Base-by-base conservation (phyloP, 2,797 vertebrate species). In the Spea hammondii region DNA sequence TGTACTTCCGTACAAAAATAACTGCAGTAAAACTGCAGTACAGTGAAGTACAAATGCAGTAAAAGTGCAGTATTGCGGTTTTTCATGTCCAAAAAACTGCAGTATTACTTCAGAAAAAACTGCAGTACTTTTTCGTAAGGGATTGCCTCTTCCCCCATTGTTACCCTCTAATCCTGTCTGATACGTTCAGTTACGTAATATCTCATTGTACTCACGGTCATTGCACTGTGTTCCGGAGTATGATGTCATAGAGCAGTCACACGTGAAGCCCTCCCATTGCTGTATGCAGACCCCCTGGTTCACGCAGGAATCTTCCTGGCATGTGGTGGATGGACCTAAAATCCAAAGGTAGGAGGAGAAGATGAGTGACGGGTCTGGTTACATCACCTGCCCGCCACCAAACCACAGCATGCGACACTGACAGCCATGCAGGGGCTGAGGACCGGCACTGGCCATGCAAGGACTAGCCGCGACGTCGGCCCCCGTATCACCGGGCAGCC, bases 261-360 rank as follows among this genome's bases (percentile, higher is more conserved):
- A 99, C 12, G 95, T 97, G 88, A 96, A 99, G 78, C 97, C 97
- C 88, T 99, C 97, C 97, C 97, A 98, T 8, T 97, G 97, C 84
- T 99, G 97, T 86, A 98, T 98, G 84, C 97, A 99, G 84, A 98
- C 95, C 0, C 97, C 97, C 87, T 97, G 96, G 91, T 99, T 99
- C 0, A 94, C 94, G 66, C 97, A 99, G 5, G 96, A 98, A 87
- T 98, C 97, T 88, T 98, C 97, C 86, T 98, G 97, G 84, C 97
- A 99, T 57, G 96, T 98, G 81, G 96, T 98, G 86, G 96, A 98
- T 0, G 97, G 97, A 87, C 97, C 97, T 99, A 76, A 7, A 32
- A 53, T 85, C 8, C 65, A 64, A 9, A 11, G 8, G 82, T 46
- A 50, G 73, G 73, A 67, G 65, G 47, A 72, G 13, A 68, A 51